Conservation (phyloP, 1,140 invertebrate species). For the Hylaeus anthracinus region DNA sequence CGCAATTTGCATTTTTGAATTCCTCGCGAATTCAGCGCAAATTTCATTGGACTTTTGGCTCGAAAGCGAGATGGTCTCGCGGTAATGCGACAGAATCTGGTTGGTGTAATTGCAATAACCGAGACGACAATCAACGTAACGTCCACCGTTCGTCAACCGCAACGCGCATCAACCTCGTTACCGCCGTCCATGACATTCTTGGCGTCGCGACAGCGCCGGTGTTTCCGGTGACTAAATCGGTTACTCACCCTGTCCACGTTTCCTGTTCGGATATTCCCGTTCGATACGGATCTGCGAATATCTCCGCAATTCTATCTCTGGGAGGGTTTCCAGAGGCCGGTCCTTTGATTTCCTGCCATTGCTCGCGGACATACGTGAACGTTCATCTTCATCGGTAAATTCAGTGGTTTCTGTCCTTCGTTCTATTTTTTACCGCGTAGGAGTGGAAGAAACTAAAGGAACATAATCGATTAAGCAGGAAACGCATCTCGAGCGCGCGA, state of each 20-base stretch:
- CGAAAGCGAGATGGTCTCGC: neutral
- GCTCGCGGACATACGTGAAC: neutral
- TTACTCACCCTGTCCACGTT: constrained; percentile 10
- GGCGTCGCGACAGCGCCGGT: constrained; percentile 6
- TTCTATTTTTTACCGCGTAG: no score
- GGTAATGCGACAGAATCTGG: neutral
- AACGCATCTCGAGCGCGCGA: no score
- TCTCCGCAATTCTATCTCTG: neutral
- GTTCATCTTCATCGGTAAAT: neutral
- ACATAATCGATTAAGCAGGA: no score
- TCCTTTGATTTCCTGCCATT: neutral
- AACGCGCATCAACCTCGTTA: constrained; percentile 45
- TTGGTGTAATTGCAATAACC: neutral
- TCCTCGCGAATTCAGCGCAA: neutral
- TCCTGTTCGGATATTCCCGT: constrained; percentile 8
- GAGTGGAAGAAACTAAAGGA: no score
- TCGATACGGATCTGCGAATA: neutral
- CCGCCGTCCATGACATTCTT: constrained; percentile 20
- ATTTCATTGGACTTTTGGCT: neutral
- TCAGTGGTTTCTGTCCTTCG: no score
- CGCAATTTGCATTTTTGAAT: neutral
- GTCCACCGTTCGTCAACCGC: constrained; percentile 35
- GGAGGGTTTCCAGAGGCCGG: neutral
- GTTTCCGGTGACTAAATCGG: constrained; percentile 37
- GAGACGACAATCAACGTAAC: constrained; percentile 2